Evolutionary conservation across 2,113 vertebrate genomes (phyloP).

Genomic region (Malurus elegans): DNA sequence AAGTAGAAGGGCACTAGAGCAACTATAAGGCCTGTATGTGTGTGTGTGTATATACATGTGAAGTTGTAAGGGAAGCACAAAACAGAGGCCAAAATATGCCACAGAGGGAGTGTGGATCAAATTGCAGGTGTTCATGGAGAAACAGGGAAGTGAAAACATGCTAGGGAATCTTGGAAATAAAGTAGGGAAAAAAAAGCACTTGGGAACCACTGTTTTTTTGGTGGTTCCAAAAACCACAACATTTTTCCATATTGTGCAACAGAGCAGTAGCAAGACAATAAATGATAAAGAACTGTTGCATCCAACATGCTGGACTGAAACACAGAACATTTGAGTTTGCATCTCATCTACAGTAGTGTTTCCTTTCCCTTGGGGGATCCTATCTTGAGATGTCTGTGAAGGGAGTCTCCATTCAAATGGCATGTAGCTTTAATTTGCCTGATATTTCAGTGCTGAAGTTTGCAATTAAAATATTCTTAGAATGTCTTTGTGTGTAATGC

Average conservation of each 20-base stretch:
- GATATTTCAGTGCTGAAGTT: neutral
- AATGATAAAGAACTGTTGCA: neutral
- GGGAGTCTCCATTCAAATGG: neutral
- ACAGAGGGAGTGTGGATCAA: neutral
- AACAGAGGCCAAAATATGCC: neutral
- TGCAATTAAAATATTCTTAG: neutral
- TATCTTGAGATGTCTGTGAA: neutral
- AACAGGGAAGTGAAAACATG: neutral
- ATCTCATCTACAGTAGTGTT: neutral
- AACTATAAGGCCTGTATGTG: neutral
- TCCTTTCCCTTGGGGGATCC: neutral
- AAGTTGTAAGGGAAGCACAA: neutral
- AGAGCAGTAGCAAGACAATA: neutral
- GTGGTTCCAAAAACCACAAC: neutral
- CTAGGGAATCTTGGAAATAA: neutral
- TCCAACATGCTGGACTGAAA: neutral
- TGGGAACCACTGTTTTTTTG: neutral
- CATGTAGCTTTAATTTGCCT: neutral
- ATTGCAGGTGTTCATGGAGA: neutral
- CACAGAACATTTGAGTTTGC: neutral
- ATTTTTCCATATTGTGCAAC: neutral
- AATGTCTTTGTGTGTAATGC: neutral
- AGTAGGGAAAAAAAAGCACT: neutral
- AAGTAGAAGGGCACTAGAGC: neutral
- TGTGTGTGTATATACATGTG: accelerated